Conservation (phyloP, 2,797 vertebrate genomes). For the Melanotaenia nigrans region DNA sequence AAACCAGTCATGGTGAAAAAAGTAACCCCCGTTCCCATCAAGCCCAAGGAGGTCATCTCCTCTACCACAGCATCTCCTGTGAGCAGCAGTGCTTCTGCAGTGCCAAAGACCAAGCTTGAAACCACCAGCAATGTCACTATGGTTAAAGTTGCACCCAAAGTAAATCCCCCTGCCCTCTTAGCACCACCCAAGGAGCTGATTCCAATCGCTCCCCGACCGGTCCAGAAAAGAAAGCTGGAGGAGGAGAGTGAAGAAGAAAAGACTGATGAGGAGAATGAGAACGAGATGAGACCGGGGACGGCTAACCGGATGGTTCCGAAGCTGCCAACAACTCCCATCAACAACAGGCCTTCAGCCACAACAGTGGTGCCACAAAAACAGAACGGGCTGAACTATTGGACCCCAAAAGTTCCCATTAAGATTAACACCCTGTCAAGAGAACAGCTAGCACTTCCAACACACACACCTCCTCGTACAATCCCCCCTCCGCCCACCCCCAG, state of each 20-base stretch:
- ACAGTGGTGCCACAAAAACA: slow-evolving; percentile 78
- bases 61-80: slow-evolving; percentile 58
- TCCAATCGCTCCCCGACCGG: slow-evolving; percentile 70
- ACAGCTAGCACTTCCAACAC: slow-evolving; percentile 86
- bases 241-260: slow-evolving; percentile 80
- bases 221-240: slow-evolving; percentile 74
- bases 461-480: slow-evolving; percentile 78
- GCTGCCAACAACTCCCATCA: slow-evolving; percentile 76
- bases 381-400: slow-evolving; percentile 84
- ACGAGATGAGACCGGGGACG: slow-evolving; percentile 65
- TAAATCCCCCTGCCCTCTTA: slow-evolving; percentile 63
- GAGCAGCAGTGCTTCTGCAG: slow-evolving; percentile 69
- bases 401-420: slow-evolving; percentile 82
- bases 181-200: slow-evolving; percentile 72
- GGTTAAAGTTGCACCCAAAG: slow-evolving; percentile 83
- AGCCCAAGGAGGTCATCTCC: slow-evolving; percentile 77
- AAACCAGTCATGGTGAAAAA: slow-evolving; percentile 72
- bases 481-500: slow-evolving; percentile 81
- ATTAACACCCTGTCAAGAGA: slow-evolving; percentile 87
- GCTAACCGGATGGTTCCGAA: slow-evolving; percentile 83
- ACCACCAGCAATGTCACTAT: slow-evolving; percentile 78
- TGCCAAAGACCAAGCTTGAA: slow-evolving; percentile 83
- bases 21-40: slow-evolving; percentile 74
- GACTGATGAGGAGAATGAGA: slow-evolving; percentile 77
- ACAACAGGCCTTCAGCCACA: slow-evolving; percentile 68